Base-by-base conservation (phyloP, 2,113 vertebrate species). In the Columbina picui region DNA sequence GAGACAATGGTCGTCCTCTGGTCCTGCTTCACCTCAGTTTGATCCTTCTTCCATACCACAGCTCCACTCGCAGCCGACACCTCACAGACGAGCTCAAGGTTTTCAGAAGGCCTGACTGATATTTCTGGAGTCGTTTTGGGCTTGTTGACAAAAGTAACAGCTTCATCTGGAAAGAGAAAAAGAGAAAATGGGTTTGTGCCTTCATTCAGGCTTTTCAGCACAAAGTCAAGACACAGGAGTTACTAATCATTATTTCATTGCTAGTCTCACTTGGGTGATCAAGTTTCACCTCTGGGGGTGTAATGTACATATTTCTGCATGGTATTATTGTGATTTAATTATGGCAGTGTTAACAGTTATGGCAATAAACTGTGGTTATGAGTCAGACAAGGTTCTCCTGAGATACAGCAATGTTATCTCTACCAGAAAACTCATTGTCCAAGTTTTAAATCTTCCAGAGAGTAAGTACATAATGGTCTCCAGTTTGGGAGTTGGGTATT, bases 61-160 rank as follows among this genome's bases (percentile, higher is more conserved):
- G 67, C 57, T 14, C 97, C 98, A 0, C 94, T 95, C 0, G 91
- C 96, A 18, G 96, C 94, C n/a, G 98, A 98, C 53, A 99, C 98
- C 94, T 99, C 98, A 47, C 99, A 99, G 91, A 60, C 97, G 89
- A 99, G 97, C 97, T 98, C 98, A 49, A 99, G 98, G 92, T 97
- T 98, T 56, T 98, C 98, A 74, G 97, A 98, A 41, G 98, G 97
- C 30, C 94, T 85, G 4, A 98, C 95, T 26, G 84, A 90, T 8
- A 97, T 85, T n/a, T 97, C 97, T 39, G 94, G 94, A 8, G 87
- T 39, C 2, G 69, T 91, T 63, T 94, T 70, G 80, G 96, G 96
- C 30, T 96, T 97, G 64, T 97, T 97, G 79, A 97, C 69, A 78
- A 98, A 98, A 32, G 36, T 90, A 23, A 96, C 78, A 30, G 70